Conservation (phyloP, 2,113 vertebrate species). For the Ophthalmolycus amberensis region DNA sequence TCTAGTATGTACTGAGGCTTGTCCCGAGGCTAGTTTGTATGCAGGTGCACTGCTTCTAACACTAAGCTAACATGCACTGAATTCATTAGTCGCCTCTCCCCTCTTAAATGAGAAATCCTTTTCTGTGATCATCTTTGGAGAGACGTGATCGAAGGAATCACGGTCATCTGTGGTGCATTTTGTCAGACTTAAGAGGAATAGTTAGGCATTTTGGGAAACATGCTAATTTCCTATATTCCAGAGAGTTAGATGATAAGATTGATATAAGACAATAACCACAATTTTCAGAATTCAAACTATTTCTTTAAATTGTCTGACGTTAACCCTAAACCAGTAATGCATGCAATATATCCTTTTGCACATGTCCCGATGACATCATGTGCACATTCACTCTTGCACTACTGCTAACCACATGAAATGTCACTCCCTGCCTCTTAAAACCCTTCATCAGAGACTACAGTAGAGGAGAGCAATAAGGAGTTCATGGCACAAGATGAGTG, state of each 20-base stretch:
- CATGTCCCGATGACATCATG: constrained; percentile 18
- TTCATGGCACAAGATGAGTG: constrained; percentile 53
- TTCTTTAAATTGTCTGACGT: not conserved
- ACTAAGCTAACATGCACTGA: constrained; percentile 54
- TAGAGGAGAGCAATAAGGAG: constrained; percentile 33
- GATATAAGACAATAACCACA: not conserved
- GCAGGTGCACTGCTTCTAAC: constrained; percentile 58
- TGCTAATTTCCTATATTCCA: not conserved
- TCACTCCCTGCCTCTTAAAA: constrained; percentile 35
- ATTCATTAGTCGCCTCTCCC: constrained; percentile 41
- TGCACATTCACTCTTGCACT: constrained; percentile 13
- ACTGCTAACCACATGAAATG: constrained; percentile 17
- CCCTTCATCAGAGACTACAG: constrained; percentile 38
- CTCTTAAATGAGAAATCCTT: not conserved
- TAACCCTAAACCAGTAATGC: not conserved
- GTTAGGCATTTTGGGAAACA: not conserved
- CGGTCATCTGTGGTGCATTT: not conserved
- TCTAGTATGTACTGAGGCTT: constrained; percentile 43
- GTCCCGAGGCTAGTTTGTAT: constrained; percentile 54
- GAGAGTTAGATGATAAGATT: not conserved
- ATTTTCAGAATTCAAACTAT: not conserved
- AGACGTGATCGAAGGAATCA: not conserved
- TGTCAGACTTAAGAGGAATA: constrained; percentile 4
- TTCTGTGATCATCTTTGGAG: constrained; percentile 4
- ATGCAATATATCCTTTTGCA: not conserved